Percentiles rank a stretch among this genome's conserved stretches.
Evolutionary conservation across 2,113 vertebrate genomes (phyloP).

Genomic region (Leucopsar rothschildi): DNA sequence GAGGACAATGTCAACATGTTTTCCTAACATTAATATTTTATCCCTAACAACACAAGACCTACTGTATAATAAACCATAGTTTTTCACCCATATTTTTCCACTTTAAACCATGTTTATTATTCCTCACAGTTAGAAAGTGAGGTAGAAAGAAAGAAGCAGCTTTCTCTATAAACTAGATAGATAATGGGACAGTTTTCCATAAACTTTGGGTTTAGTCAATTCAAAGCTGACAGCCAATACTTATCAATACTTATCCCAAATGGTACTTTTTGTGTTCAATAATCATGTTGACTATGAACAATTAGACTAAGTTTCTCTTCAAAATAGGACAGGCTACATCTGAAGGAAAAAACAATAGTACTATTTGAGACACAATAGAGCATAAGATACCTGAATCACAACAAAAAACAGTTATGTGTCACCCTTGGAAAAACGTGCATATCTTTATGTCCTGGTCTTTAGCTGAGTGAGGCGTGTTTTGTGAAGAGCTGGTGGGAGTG

Average conservation of each 20-base stretch:
- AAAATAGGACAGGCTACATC: background rate
- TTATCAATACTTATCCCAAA: background rate
- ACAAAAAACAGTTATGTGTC: background rate
- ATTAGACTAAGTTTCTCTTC: background rate
- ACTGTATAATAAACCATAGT: constrained; percentile 1
- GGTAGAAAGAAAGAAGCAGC: background rate
- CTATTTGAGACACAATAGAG: background rate
- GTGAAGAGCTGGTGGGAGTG: background rate
- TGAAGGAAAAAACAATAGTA: background rate
- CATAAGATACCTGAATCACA: background rate
- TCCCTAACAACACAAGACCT: constrained; percentile 5
- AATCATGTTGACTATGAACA: background rate
- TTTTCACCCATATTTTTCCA: background rate
- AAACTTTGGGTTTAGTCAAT: background rate
- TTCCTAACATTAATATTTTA: constrained; percentile 57
- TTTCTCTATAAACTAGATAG: background rate
- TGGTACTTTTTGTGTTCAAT: background rate
- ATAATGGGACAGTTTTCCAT: background rate
- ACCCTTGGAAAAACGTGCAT: background rate
- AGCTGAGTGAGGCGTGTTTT: background rate
- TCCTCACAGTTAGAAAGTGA: background rate
- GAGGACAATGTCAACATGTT: constrained; percentile 16
- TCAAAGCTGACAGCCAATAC: background rate
- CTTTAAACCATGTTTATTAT: background rate
- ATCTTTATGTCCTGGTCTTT: background rate